Percentiles rank a stretch among this genome's conserved stretches.
Evolutionary conservation across 35 echinoderm and acorn worm genomes (phyloP).

Genomic region (Stichopus chloronotus): DNA sequence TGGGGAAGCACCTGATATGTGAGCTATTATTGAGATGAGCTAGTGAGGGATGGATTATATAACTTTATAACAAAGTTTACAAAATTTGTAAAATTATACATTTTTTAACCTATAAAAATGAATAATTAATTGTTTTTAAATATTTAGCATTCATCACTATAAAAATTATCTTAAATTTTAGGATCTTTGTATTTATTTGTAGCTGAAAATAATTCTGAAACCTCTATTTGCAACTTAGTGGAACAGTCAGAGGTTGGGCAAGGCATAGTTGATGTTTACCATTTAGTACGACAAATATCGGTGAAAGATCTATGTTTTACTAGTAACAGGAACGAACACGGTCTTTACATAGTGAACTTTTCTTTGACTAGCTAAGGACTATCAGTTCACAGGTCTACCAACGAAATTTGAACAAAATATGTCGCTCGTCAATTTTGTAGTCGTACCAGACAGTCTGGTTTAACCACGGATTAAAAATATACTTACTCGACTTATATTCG

Average conservation of each 20-base stretch:
- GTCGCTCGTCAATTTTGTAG: not conserved
- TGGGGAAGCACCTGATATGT: conserved; percentile 13
- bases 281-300: conserved; percentile 8
- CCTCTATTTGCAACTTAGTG: not conserved
- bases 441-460: not conserved
- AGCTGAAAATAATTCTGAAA: not conserved
- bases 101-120: no score
- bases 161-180: no score
- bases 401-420: conserved; percentile 29
- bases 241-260: conserved; percentile 13
- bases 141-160: no score
- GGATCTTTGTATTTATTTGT: no score
- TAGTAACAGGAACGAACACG: not conserved
- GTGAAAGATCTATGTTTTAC: not conserved
- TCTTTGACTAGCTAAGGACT: not conserved
- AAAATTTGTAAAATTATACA: no score
- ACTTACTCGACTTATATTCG: not conserved
- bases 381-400: no score
- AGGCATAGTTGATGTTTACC: not conserved
- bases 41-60: not conserved
- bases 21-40: not conserved
- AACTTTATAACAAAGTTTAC: no score
- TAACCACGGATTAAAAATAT: not conserved
- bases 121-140: no score
- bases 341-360: not conserved